phyloP scores from a whole-genome alignment of 2,888 invertebrate genomes.

The Tipula unca region DNA sequence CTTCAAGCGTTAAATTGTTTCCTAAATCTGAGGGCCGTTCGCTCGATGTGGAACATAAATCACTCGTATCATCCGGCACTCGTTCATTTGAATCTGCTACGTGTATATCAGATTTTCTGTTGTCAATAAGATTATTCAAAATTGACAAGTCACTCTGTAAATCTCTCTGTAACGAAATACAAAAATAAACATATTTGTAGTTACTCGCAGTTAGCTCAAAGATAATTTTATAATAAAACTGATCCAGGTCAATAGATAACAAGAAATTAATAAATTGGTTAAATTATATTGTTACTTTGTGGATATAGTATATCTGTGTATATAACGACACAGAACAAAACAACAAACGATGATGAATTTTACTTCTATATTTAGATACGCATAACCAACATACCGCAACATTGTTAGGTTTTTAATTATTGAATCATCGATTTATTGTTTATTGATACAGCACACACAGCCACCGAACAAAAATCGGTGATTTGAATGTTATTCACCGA shows the following conservation, averaged over 20 bases:
- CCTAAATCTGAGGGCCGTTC: neutral
- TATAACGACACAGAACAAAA: neutral
- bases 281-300: neutral
- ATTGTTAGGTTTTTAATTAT: neutral
- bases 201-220: neutral
- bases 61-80: neutral
- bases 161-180: neutral
- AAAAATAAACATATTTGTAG: neutral
- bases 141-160: neutral
- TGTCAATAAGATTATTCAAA: neutral
- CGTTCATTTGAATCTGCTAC: neutral
- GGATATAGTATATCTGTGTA: too few species aligned
- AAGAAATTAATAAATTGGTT: neutral
- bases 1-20: neutral
- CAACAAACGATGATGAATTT: neutral
- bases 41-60: neutral
- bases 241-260: neutral
- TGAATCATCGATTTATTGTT: neutral
- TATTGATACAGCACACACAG: neutral
- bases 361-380: neutral
- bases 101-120: neutral
- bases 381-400: too few species aligned
- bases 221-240: neutral
- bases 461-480: neutral
- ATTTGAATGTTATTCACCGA: too few species aligned